Conservation (phyloP, 1,140 invertebrate genomes). For the Drosophila kepulauana region DNA sequence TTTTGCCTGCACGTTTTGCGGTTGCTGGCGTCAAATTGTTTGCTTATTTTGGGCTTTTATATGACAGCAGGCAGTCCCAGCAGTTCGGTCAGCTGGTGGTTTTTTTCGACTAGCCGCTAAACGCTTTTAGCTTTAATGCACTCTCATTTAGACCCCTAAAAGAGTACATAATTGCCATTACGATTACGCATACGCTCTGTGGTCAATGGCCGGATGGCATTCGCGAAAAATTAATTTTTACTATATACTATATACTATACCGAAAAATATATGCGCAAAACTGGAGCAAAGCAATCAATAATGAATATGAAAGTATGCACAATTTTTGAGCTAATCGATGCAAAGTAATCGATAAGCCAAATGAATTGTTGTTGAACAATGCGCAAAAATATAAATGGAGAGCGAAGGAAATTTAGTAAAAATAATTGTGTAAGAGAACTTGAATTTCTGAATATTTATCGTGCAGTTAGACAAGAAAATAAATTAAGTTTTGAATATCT, state of each 20-base stretch:
- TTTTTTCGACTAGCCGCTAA: conserved; percentile 61
- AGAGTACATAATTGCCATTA: conserved; percentile 77
- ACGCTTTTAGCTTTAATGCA: conserved; percentile 80
- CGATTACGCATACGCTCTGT: conserved; percentile 73
- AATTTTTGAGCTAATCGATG: conserved; percentile 4
- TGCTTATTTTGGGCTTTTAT: conserved; percentile 77
- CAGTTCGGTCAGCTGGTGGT: conserved; percentile 62
- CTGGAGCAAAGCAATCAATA: conserved; percentile 10
- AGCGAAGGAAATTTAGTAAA: too few species aligned
- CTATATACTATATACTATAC: background rate
- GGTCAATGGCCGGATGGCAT: conserved; percentile 51
- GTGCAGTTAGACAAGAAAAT: too few species aligned
- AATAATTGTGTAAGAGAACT: too few species aligned
- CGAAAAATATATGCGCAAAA: conserved; percentile 10
- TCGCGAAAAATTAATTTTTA: conserved; percentile 13
- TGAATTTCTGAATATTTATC: too few species aligned
- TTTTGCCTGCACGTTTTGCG: conserved; percentile 63
- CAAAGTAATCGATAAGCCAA: conserved; percentile 6
- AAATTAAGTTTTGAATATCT: too few species aligned
- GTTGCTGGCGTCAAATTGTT: conserved; percentile 81
- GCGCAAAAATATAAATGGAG: background rate
- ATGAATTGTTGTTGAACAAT: background rate
- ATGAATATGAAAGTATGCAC: background rate
- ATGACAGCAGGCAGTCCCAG: conserved; percentile 76
- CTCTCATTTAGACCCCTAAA: conserved; percentile 38